A percentile compares a stretch with the other conserved stretches of the same genome.
phyloP scores from a whole-genome alignment of 2,797 vertebrate genomes.

The Acipenser transmontanus region DNA sequence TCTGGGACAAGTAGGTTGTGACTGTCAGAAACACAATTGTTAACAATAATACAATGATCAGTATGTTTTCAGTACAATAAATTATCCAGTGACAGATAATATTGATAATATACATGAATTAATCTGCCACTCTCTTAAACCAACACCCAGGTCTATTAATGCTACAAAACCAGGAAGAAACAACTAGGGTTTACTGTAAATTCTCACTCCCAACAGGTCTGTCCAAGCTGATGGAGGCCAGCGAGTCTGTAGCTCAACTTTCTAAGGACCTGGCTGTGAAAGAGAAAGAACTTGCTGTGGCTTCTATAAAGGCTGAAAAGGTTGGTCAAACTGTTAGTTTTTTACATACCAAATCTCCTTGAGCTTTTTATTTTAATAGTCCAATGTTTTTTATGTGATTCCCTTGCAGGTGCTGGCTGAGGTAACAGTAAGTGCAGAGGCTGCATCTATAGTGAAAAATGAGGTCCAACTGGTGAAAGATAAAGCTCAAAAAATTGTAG shows the following conservation, averaged over 20 bases:
- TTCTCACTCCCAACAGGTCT: slow-evolving; percentile 48
- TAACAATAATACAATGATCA: background rate
- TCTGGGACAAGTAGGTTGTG: background rate
- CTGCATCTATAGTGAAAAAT: slow-evolving; percentile 68
- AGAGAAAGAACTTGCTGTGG: slow-evolving; percentile 71
- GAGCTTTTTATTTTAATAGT: slow-evolving; percentile 7
- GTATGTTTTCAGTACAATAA: too few species aligned
- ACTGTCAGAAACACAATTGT: background rate
- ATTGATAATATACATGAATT: too few species aligned
- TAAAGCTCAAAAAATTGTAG: slow-evolving; percentile 71
- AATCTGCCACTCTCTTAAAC: too few species aligned
- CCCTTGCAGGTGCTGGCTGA: slow-evolving; percentile 67
- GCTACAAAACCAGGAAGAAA: too few species aligned
- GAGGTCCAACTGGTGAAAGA: slow-evolving; percentile 75
- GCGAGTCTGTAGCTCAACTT: slow-evolving; percentile 68
- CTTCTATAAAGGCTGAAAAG: slow-evolving; percentile 70
- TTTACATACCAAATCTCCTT: background rate
- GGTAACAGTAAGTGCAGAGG: slow-evolving; percentile 70
- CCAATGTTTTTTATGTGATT: slow-evolving; percentile 14
- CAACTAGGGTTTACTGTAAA: too few species aligned
- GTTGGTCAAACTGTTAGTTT: slow-evolving; percentile 40
- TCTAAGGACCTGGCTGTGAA: slow-evolving; percentile 65
- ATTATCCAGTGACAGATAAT: too few species aligned
- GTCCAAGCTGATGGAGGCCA: slow-evolving; percentile 73
- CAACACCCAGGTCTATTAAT: too few species aligned